Percentiles rank a stretch among this genome's conserved stretches.
phyloP scores from a whole-genome alignment of 2,888 invertebrate genomes.

The Cephus sareptanus region DNA sequence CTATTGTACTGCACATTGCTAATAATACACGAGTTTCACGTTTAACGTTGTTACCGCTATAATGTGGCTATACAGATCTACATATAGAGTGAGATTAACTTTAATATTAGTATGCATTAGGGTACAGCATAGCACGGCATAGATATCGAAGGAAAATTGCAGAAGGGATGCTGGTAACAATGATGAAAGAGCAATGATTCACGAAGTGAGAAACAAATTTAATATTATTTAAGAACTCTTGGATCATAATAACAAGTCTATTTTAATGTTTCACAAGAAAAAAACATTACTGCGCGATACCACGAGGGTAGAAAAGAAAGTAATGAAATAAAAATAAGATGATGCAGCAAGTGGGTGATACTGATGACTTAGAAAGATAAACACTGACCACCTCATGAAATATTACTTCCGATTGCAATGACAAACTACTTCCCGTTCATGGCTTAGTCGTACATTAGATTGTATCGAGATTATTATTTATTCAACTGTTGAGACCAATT shows the following conservation, averaged over 20 bases:
- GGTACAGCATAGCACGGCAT: not conserved
- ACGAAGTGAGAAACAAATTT: not conserved
- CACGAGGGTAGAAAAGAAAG: not conserved
- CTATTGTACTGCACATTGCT: slow-evolving; percentile 8
- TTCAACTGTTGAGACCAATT: not conserved
- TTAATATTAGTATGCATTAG: not conserved
- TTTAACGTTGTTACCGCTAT: not conserved
- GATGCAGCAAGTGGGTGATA: not conserved
- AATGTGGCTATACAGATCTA: not conserved
- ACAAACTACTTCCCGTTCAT: not conserved
- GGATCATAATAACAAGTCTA: not conserved
- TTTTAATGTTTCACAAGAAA: not conserved
- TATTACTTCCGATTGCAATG: not conserved
- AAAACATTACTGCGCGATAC: not conserved
- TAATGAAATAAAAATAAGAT: not conserved
- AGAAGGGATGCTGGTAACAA: not conserved
- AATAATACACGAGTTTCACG: not conserved
- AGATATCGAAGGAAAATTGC: not conserved
- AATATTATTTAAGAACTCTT: not conserved
- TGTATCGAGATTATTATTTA: not conserved
- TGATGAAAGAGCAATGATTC: not conserved
- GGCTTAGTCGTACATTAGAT: not conserved
- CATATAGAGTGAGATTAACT: not conserved
- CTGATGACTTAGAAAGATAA: slow-evolving; percentile 1
- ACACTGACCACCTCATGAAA: not conserved